Evolutionary conservation across 2,113 vertebrate species (phyloP).

Genomic region (Lonchura striata): DNA sequence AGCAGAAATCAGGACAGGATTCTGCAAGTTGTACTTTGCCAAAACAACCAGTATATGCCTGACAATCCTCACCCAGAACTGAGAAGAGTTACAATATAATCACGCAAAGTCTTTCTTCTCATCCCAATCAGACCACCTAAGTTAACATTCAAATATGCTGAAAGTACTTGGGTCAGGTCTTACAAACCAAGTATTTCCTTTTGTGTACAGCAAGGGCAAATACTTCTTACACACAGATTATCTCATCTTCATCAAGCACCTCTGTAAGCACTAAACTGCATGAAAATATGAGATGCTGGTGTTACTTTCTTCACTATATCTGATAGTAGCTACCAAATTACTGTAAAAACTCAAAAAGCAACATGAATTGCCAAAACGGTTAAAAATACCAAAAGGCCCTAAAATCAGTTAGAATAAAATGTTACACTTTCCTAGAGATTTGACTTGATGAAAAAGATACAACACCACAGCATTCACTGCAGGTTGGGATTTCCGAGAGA

Average conservation of each 20-base stretch:
- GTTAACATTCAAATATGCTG: background rate
- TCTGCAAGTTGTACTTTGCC: background rate
- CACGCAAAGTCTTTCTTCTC: background rate
- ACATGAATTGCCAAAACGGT: background rate
- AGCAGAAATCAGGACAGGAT: constrained; percentile 61
- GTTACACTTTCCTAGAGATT: background rate
- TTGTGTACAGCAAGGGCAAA: background rate
- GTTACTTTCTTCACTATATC: background rate
- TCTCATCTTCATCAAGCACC: background rate
- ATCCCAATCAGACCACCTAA: background rate
- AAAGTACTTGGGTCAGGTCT: background rate
- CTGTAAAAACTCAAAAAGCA: background rate
- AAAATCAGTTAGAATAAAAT: background rate
- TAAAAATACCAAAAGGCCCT: background rate
- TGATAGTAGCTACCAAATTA: background rate
- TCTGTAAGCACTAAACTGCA: background rate
- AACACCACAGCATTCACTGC: background rate
- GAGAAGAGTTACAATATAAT: background rate
- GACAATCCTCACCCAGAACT: constrained; percentile 40
- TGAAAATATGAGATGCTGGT: background rate
- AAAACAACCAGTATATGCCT: background rate
- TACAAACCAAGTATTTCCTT: background rate
- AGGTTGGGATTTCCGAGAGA: rapidly evolving
- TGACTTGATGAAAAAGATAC: background rate
- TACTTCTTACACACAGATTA: background rate